Base-by-base conservation (phyloP, 1,140 invertebrate species). In the Teleogryllus occipitalis region DNA sequence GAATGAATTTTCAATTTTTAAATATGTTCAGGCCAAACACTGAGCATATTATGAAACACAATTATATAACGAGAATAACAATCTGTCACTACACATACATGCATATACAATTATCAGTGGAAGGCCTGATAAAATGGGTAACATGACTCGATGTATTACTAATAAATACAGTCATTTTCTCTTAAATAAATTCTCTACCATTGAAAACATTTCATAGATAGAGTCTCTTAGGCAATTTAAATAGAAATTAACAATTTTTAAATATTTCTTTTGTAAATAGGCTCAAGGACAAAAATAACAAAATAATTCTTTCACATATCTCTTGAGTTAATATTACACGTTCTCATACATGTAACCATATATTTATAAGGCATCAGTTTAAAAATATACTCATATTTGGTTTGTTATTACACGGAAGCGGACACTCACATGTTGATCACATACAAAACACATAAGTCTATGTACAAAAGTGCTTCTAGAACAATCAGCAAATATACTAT, bases 81-180 rank as follows among this genome's bases (percentile, higher is more conserved):
- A 65, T 65, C 54, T 65, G 54, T 14, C 54, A 14, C 10, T 18
- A 65, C 54, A 65, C 18, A 65, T 18, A 65, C 18, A 18, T 18
- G 18, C 54, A 65, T 65, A 65, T 65, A 65, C 18, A 65, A 65
- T 65, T 65, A 65, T 65, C 54, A 65, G 54, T 65, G 54, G 54
- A 65, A 65, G 54, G 54, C 54, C 54, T 65, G 54, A 65, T 65
- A 65, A 65, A 65, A 65, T 65, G 54, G 54, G 54, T 65, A 65
- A 65, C 54, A 65, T 65, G 54, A 65, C 54, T 65, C 54, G 18
- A 65, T 65, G 54, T 65, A 65, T 65, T 65, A 65, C 10, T 65
- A 65, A 65, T 65, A 65, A 65, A 65, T 65, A 65, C 54, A 65
- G 54, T 65, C 54, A 65, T 65, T 65, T 65, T 65, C 10, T 65